Conservation (phyloP, 2,113 vertebrate species). For the Rhinoptilus africanus region DNA sequence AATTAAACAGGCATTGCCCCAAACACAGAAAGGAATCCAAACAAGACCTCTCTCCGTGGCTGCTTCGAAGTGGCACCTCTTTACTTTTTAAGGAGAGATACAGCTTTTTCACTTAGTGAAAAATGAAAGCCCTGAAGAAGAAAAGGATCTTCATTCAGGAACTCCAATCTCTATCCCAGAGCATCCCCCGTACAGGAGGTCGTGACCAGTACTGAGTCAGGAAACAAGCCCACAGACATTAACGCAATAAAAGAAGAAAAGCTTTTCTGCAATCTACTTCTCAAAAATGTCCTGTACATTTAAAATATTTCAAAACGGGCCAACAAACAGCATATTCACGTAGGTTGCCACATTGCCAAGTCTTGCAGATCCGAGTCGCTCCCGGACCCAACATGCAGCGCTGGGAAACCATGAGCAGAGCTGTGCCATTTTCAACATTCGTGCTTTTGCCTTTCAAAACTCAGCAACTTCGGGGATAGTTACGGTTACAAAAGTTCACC, state of each 20-base stretch:
- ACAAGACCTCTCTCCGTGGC: background rate
- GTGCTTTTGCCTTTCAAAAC: background rate
- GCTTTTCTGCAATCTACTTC: background rate
- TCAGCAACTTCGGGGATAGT: background rate
- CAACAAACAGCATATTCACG: background rate
- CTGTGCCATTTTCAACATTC: background rate
- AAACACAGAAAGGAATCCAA: background rate
- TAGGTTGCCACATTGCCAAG: background rate
- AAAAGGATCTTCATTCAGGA: background rate
- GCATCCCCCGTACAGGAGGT: background rate
- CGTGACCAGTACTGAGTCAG: background rate
- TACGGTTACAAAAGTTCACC: background rate
- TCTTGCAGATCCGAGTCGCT: background rate
- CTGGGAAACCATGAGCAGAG: background rate
- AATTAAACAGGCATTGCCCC: background rate
- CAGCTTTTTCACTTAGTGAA: background rate
- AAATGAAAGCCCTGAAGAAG: background rate
- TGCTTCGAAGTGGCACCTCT: background rate
- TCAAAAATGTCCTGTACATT: background rate
- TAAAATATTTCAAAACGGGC: background rate
- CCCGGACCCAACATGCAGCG: accelerated
- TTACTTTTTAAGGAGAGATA: background rate
- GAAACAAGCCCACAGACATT: background rate
- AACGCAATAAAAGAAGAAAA: background rate
- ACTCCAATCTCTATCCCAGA: background rate